Conservation (phyloP, 2,888 invertebrate species). For the Allophyes oxyacanthae region DNA sequence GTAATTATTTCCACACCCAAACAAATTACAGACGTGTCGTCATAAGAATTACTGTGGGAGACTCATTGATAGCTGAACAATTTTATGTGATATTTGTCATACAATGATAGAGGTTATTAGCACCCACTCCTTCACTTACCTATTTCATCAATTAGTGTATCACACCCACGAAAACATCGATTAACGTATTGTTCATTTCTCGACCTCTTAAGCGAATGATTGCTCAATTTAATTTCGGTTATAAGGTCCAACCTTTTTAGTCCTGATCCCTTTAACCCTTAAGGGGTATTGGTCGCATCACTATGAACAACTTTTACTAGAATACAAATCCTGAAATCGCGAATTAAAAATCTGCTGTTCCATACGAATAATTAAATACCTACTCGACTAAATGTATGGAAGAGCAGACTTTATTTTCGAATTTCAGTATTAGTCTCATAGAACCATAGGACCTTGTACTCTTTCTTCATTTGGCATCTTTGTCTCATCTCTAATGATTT, state of each 20-base stretch:
- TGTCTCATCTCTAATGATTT: no score
- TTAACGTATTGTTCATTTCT: constrained; percentile 42
- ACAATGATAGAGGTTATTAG: constrained; percentile 52
- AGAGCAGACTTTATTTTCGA: no score
- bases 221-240: constrained; percentile 26
- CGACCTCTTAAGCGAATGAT: constrained; percentile 31
- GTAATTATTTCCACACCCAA: constrained; percentile 26
- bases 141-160: constrained; percentile 58
- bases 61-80: constrained; percentile 30
- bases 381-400: no score
- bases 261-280: background rate
- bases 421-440: no score
- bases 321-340: no score
- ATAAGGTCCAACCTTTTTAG: no score
- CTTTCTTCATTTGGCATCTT: no score
- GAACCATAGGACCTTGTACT: no score
- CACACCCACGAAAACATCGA: constrained; percentile 46
- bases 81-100: constrained; percentile 56
- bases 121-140: constrained; percentile 55
- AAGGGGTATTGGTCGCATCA: no score
- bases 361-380: no score
- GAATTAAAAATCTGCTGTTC: no score
- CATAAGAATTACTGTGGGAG: constrained; percentile 52
- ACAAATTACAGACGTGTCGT: constrained; percentile 8
- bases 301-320: no score